phyloP scores from a whole-genome alignment of 1,140 invertebrate species.

The Diorhabda sublineata region DNA sequence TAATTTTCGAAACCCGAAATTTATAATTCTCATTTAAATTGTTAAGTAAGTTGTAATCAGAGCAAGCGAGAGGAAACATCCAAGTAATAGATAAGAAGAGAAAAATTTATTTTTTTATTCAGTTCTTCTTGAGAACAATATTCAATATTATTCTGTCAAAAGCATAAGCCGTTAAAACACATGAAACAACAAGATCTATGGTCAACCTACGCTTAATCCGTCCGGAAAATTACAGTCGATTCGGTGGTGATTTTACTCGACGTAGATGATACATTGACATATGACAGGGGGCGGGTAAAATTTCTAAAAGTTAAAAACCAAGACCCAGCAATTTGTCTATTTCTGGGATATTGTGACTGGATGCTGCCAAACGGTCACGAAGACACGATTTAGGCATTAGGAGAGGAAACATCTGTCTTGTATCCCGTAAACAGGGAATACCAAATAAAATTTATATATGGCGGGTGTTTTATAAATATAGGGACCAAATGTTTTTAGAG shows the following conservation, averaged over 20 bases:
- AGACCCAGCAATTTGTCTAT: constrained; percentile 28
- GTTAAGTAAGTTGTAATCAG: no score
- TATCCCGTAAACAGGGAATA: constrained; percentile 8
- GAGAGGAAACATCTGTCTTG: constrained; percentile 23
- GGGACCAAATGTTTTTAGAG: not conserved
- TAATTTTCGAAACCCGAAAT: no score
- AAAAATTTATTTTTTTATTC: no score
- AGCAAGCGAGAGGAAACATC: no score
- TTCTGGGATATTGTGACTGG: constrained; percentile 29
- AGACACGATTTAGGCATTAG: constrained; percentile 30
- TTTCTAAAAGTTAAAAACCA: constrained; percentile 12
- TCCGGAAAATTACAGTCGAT: not conserved
- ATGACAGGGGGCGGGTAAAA: constrained; percentile 11
- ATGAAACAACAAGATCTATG: no score
- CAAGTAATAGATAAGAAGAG: no score
- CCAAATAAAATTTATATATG: constrained; percentile 8
- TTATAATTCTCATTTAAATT: no score
- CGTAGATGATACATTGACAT: constrained; percentile 15
- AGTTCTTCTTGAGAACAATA: no score
- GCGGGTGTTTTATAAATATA: constrained; percentile 12
- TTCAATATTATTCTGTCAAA: no score
- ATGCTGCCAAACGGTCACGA: constrained; percentile 21
- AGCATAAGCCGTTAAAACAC: no score
- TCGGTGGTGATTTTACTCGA: constrained; percentile 3
- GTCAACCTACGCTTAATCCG: not conserved